These are phyloP conservation scores for Laspeyria flexula DNA, from an alignment of 2,888 invertebrate genomes.

Conservation along the genomic window DNA sequence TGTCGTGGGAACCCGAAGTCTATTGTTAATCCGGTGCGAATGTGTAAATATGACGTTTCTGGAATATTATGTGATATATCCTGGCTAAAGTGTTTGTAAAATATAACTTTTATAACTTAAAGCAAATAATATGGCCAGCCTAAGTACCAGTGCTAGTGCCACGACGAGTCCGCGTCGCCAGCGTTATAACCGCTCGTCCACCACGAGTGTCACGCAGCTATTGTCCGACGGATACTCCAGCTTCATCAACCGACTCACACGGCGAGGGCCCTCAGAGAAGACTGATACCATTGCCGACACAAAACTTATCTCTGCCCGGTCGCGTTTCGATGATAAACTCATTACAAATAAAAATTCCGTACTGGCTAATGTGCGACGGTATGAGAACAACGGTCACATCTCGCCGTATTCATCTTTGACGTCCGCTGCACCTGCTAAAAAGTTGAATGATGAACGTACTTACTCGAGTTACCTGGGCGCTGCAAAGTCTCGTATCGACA, in stretches of 20 bases:
- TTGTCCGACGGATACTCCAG: conserved; percentile 95
- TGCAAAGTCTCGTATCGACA: conserved; percentile 70
- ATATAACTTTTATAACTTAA: conserved; percentile 35
- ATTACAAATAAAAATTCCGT: conserved; percentile 68
- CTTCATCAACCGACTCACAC: conserved; percentile 92
- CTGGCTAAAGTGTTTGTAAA: conserved; percentile 66
- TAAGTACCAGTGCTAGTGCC: conserved; percentile 69
- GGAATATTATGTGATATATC: conserved; percentile 70
- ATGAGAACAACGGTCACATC: conserved; percentile 76
- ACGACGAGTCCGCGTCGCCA: conserved; percentile 86
- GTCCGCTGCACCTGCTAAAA: conserved; percentile 62
- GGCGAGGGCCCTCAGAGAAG: conserved; percentile 92
- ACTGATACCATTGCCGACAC: conserved; percentile 76
- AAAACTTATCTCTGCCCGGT: conserved; percentile 65
- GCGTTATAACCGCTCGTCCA: conserved; percentile 92
- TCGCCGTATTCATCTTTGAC: conserved; percentile 74
- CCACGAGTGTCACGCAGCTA: conserved; percentile 93
- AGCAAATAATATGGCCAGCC: conserved; percentile 65
- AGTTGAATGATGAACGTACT: conserved; percentile 72
- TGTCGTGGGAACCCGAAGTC: conserved; percentile 33
- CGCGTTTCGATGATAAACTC: conserved; percentile 77
- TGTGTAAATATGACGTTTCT: conserved; percentile 71
- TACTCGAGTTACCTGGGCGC: conserved; percentile 76
- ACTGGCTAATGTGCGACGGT: conserved; percentile 73
- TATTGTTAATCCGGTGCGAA: conserved; percentile 37